A percentile compares a stretch with the other conserved stretches of the same genome.
phyloP scores from a whole-genome alignment of 1,140 invertebrate species.

The Drosophila micromelanica region DNA sequence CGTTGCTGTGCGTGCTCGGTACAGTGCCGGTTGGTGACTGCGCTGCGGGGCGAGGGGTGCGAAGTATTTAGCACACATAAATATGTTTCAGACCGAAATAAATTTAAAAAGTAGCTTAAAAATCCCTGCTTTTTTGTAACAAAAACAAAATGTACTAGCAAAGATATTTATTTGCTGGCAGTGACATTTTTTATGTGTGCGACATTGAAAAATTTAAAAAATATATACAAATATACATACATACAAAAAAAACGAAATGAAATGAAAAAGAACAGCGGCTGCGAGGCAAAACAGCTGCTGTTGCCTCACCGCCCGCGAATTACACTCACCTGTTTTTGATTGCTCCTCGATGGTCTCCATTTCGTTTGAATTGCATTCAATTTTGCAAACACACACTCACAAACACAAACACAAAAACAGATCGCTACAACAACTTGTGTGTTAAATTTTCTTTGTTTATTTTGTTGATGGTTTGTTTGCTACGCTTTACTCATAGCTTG shows the following conservation, averaged over 20 bases:
- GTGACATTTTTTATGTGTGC: constrained; percentile 71
- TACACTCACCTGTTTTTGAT: constrained; percentile 75
- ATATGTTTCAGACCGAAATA: constrained; percentile 59
- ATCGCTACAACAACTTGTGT: constrained; percentile 24
- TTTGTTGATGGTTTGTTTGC: constrained; percentile 34
- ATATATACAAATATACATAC: constrained; percentile 4
- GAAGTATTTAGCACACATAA: constrained; percentile 55
- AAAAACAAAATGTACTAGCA: constrained; percentile 32
- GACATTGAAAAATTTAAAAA: constrained; percentile 63
- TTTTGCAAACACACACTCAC: constrained; percentile 40
- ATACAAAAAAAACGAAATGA: constrained; percentile 4
- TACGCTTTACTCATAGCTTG: constrained; percentile 38
- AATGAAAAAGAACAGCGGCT: background rate
- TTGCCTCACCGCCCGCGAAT: background rate
- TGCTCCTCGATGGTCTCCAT: constrained; percentile 82
- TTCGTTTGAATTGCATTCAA: constrained; percentile 46
- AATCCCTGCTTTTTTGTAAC: constrained; percentile 62
- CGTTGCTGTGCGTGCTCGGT: constrained; percentile 41
- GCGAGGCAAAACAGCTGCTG: constrained; percentile 43
- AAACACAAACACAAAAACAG: constrained; percentile 37
- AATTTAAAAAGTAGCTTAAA: constrained; percentile 67
- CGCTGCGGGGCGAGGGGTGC: constrained; percentile 20
- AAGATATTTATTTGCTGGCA: constrained; percentile 62
- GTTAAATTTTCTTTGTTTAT: constrained; percentile 42
- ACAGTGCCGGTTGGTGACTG: constrained; percentile 49